These are phyloP conservation scores for Cebus imitator DNA, from an alignment of 2,113 vertebrate genomes.

Conservation along the genomic window DNA sequence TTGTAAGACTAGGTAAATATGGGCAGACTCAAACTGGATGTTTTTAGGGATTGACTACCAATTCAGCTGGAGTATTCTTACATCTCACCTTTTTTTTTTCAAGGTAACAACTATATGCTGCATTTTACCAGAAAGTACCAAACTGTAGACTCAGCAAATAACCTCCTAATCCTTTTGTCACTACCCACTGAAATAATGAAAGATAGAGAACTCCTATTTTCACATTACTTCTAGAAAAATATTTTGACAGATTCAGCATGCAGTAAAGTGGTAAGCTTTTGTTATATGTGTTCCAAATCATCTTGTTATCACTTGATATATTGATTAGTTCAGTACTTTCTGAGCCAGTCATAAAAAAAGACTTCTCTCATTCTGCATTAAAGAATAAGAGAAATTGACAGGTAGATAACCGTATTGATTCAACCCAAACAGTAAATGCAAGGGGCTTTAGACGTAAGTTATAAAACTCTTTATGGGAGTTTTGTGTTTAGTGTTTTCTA, in stretches of 20 bases:
- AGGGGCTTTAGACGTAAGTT: constrained; percentile 75
- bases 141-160: constrained; percentile 74
- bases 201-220: constrained; percentile 79
- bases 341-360: constrained; percentile 81
- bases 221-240: constrained; percentile 82
- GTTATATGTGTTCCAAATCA: constrained; percentile 83
- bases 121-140: constrained; percentile 60
- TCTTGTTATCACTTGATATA: constrained; percentile 84
- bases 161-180: constrained; percentile 73
- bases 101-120: constrained; percentile 36
- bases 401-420: constrained; percentile 88
- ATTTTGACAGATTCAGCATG: constrained; percentile 85
- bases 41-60: neutral
- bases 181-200: constrained; percentile 76
- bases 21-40: neutral
- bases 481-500: constrained; percentile 56
- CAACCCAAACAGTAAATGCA: constrained; percentile 81
- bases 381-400: constrained; percentile 86
- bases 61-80: neutral
- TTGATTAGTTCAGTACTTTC: constrained; percentile 84
- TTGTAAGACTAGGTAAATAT: constrained; percentile 51
- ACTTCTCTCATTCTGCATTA: constrained; percentile 79
- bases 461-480: constrained; percentile 65
- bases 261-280: constrained; percentile 83
- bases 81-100: neutral